phyloP scores from a whole-genome alignment of 2,888 invertebrate genomes.

The Andricus quercusramuli region DNA sequence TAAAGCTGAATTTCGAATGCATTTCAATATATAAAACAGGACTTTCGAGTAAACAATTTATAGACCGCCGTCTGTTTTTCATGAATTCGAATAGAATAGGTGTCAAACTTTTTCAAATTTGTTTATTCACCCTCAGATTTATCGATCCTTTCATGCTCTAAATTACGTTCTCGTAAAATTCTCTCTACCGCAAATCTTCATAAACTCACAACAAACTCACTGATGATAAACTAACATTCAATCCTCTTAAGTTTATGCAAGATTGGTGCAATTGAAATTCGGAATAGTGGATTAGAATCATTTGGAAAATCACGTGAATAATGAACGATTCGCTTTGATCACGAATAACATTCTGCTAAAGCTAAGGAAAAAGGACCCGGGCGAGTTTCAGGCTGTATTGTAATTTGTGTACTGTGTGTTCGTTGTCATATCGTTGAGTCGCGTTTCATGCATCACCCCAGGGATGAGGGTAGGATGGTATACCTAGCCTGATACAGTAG shows the following conservation, averaged over 20 bases:
- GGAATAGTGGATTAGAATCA: not conserved
- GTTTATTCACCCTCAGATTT: not conserved
- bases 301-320: not conserved
- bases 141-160: not conserved
- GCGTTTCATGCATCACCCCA: conserved; percentile 37
- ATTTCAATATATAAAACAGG: conserved; percentile 34
- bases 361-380: conserved; percentile 22
- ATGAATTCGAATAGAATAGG: conserved; percentile 11
- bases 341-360: conserved; percentile 25
- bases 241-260: too few relatives aligned
- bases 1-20: conserved; percentile 38
- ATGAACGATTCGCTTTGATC: conserved; percentile 27
- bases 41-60: conserved; percentile 24
- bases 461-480: conserved; percentile 22
- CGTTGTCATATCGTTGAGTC: conserved; percentile 31
- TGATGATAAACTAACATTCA: too few relatives aligned
- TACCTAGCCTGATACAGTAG: conserved; percentile 8
- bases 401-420: conserved; percentile 28
- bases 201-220: too few relatives aligned
- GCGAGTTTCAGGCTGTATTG: conserved; percentile 34
- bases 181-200: too few relatives aligned
- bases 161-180: not conserved
- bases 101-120: conserved; percentile 26
- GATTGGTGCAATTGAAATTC: too few relatives aligned
- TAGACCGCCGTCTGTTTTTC: conserved; percentile 15